Evolutionary conservation across 2,113 vertebrate species (phyloP).

Genomic region (Eurystomus gularis): DNA sequence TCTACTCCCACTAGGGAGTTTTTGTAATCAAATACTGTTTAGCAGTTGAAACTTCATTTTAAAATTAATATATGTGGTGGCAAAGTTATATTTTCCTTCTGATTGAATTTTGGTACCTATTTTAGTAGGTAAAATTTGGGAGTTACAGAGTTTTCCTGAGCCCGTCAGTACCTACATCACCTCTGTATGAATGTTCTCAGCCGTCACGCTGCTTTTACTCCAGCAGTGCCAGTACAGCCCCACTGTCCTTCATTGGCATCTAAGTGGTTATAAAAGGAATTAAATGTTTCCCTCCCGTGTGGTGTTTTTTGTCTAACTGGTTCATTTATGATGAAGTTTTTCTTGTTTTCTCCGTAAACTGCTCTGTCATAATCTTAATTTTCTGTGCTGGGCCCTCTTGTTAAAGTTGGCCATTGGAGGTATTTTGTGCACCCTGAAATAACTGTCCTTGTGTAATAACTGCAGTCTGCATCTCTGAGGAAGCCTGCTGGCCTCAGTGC

Average conservation of each 20-base stretch:
- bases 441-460: not conserved
- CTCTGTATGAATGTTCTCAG: not conserved
- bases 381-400: not conserved
- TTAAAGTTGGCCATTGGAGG: not conserved
- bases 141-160: not conserved
- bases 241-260: not conserved
- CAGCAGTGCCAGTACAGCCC: not conserved
- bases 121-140: not conserved
- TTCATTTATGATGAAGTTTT: not conserved
- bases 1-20: not conserved
- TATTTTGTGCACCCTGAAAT: not conserved
- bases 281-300: not conserved
- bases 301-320: not conserved
- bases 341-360: not conserved
- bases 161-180: not conserved
- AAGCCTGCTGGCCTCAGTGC: not conserved
- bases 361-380: not conserved
- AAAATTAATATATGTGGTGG: not conserved
- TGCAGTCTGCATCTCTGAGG: not conserved
- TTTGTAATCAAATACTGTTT: not conserved
- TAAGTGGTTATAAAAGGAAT: not conserved
- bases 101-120: not conserved
- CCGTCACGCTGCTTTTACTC: not conserved
- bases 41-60: not conserved
- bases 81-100: not conserved